These are phyloP conservation scores for Lymantria monacha DNA, from an alignment of 2,888 invertebrate genomes.

Conservation along the genomic window DNA sequence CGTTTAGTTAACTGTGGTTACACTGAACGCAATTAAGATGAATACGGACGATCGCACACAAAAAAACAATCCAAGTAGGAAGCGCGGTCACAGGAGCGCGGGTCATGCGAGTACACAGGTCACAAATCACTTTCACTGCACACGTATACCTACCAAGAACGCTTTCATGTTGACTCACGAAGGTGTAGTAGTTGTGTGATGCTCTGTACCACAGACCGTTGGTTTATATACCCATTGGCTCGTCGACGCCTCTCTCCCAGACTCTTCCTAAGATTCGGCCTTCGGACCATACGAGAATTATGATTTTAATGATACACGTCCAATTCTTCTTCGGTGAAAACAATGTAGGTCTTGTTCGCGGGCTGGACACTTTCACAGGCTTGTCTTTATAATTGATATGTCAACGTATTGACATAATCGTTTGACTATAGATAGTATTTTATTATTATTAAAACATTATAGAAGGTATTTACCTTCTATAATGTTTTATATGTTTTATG, in stretches of 20 bases:
- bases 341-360: slow-evolving; percentile 64
- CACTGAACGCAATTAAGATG: slow-evolving; percentile 26
- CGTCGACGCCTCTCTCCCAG: slow-evolving; percentile 76
- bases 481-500: too few relatives aligned
- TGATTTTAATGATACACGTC: slow-evolving; percentile 79
- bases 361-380: slow-evolving; percentile 63
- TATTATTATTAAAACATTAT: background rate
- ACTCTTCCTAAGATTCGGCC: slow-evolving; percentile 80
- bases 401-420: slow-evolving; percentile 20
- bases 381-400: slow-evolving; percentile 32
- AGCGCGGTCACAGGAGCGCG: slow-evolving; percentile 53
- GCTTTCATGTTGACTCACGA: slow-evolving; percentile 81
- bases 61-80: slow-evolving; percentile 61
- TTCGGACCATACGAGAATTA: slow-evolving; percentile 78
- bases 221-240: slow-evolving; percentile 69
- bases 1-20: slow-evolving; percentile 5
- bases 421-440: background rate
- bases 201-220: slow-evolving; percentile 61
- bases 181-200: slow-evolving; percentile 78
- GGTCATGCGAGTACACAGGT: slow-evolving; percentile 55
- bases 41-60: slow-evolving; percentile 54
- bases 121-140: slow-evolving; percentile 79
- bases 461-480: too few relatives aligned
- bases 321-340: slow-evolving; percentile 77
- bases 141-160: slow-evolving; percentile 79